These are phyloP conservation scores for Chrysolina americana DNA, from an alignment of 2,888 invertebrate genomes.

Conservation along the genomic window DNA sequence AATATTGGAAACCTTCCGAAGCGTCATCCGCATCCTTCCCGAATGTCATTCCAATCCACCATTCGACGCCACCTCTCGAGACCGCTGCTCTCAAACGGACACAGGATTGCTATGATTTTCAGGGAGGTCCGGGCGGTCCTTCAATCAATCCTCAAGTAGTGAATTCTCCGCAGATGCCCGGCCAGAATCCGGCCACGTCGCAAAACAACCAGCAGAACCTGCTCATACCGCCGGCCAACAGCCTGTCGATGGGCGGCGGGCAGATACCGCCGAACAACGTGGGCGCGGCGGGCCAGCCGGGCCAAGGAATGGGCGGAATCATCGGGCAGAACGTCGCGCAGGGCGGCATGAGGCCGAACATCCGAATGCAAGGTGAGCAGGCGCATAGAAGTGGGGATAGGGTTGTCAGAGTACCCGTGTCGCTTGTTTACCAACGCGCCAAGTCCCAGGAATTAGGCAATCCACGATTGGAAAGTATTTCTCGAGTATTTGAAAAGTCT, in stretches of 20 bases:
- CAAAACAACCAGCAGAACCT: conserved; percentile 66
- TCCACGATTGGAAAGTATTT: no score
- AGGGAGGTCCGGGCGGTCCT: conserved; percentile 57
- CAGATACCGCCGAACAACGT: conserved; percentile 73
- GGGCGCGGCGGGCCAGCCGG: conserved; percentile 65
- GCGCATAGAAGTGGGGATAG: no score
- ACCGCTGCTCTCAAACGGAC: conserved; percentile 3
- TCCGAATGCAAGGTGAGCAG: conserved; percentile 59
- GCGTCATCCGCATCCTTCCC: not conserved
- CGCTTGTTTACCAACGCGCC: no score
- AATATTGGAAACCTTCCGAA: no score
- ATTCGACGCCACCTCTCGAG: not conserved
- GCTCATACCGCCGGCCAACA: conserved; percentile 72
- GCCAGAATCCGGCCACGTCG: conserved; percentile 59
- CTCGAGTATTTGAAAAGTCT: no score
- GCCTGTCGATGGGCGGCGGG: conserved; percentile 75
- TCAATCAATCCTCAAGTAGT: conserved; percentile 63
- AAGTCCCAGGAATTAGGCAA: no score
- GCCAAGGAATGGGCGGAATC: conserved; percentile 60
- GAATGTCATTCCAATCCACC: not conserved
- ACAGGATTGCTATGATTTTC: conserved; percentile 37
- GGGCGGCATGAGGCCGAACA: conserved; percentile 64
- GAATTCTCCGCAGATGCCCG: conserved; percentile 64
- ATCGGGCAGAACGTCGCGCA: conserved; percentile 62
- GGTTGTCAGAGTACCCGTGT: no score